Evolutionary conservation across 1,140 invertebrate genomes (phyloP).

Genomic region (Akabosia matsudoensis): DNA sequence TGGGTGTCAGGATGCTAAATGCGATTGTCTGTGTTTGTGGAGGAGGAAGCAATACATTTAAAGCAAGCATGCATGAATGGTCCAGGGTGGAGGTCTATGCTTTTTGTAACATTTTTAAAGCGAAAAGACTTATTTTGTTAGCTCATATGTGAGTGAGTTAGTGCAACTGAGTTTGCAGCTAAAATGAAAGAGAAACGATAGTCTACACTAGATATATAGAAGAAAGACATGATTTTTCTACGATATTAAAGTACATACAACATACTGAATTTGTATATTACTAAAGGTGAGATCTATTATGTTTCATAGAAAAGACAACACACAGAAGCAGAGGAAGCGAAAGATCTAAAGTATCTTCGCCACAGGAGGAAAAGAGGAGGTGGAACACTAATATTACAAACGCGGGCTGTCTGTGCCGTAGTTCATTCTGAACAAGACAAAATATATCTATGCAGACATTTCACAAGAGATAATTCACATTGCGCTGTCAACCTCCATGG

Average conservation of each 20-base stretch:
- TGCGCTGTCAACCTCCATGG: slow-evolving; percentile 22
- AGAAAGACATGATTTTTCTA: no score
- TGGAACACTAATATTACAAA: neutral
- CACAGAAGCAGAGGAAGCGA: neutral
- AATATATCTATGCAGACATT: neutral
- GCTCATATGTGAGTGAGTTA: neutral
- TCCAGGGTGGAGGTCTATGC: neutral
- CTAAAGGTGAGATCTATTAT: no score
- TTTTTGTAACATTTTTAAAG: neutral
- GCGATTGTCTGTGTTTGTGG: neutral
- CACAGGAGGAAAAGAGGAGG: neutral
- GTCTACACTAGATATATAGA: no score
- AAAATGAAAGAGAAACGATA: neutral
- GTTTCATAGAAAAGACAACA: neutral
- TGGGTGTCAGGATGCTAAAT: neutral
- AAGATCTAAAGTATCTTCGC: neutral
- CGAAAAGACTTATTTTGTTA: slow-evolving; percentile 4
- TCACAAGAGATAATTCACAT: slow-evolving; percentile 13
- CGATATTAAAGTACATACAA: neutral
- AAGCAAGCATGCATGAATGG: slow-evolving; percentile 12
- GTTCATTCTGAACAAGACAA: neutral
- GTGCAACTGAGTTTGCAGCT: neutral
- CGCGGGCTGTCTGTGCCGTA: no score
- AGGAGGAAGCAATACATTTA: slow-evolving; percentile 11
- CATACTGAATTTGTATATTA: no score